Base-by-base conservation (phyloP, 2,113 vertebrate genomes). In the Sapayoa aenigma region DNA sequence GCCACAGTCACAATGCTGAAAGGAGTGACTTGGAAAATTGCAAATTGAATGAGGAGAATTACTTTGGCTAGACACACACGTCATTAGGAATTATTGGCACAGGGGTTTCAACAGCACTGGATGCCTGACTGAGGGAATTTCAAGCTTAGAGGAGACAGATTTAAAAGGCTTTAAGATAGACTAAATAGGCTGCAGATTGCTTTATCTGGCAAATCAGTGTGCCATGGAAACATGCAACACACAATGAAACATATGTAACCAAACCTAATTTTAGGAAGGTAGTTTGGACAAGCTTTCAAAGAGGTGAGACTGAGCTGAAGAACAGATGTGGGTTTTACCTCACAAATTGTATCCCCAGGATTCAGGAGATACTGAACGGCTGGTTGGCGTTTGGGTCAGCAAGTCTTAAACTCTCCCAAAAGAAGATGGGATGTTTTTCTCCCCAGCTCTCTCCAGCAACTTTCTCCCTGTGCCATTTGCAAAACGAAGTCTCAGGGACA, bases 71-170 rank as follows among this genome's bases (percentile, higher is more conserved):
- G 97, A 96, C 95, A 94, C 89, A 96, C 87, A 96, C 60, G 35
- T 97, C 95, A 95, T 96, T 96, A 96, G 93, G 96, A 97, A 95
- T 97, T 96, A 96, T 84, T 94, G 96, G 95, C 95, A 89, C 59
- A 55, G 63, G 65, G 84, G 74, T 88, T 97, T 87, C 92, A 77
- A 67, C 78, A 95, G 88, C 41, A 28, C 86, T 94, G 90, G 92
- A 95, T 95, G 95, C 90, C 84, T 87, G 82, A 95, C 94, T 88
- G 87, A 95, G 94, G 95, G 90, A 93, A 95, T 93, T 94, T 96
- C 86, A 89, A 31, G 80, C 90, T 94, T 90, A 93, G 76, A 91
- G 63, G 69, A 91, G 94, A 95, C 72, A 91, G 93, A 95, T 96
- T 95, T 97, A 84, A 94, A 97, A 97, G 73, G 75, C 92, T 94